Evolutionary conservation across 2,113 vertebrate species (phyloP), one percentile per base, ranked within the genome.

Genomic region (Protomyctophum bolini): DNA sequence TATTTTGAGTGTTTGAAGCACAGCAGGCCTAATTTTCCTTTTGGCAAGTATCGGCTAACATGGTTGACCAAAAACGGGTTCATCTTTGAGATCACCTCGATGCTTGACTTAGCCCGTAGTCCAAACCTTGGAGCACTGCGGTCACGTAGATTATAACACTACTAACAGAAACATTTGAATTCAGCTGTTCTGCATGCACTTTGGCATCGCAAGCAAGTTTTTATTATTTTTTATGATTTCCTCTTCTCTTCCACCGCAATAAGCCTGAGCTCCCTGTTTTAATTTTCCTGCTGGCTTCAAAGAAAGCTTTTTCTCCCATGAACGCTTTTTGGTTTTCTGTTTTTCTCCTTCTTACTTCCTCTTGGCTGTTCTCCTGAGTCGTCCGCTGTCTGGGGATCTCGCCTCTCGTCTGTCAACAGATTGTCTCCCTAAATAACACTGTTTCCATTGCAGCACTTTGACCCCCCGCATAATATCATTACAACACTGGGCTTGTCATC

Each of bases 381-480:
- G 60, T 70, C 73, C 74, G 55, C 68, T 73, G 76, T 62, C 68
- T 63, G 56, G 51, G 70, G 67, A 72, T 78, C 49, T 81, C 58
- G 71, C 66, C 48, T 21, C 2, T 21, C 2, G 21, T 21, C 21
- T 21, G 21, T 21, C 21, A 21, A 21, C 21, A 21, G 21, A 21
- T 21, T 21, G 64, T 80, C 73, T 84, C 59, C 11, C 60, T 62
- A 45, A 45, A 85, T 85, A 87, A 85, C 67, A 58, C 58, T 76
- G 78, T 85, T 87, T 86, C 79, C 57, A 83, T 83, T 63, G 61
- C 51, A 79, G 73, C 75, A 62, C 52, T 72, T 62, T 61, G 41
- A 71, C 21, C 29, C 52, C 52, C 33, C 60, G 28, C 62, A 67
- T 75, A 21, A 21, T 21, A 21, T 21, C 21, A 21, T 41, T 4